These are phyloP conservation scores for Pleuronectes platessa DNA, from an alignment of 2,113 vertebrate species.

Conservation along the genomic window DNA sequence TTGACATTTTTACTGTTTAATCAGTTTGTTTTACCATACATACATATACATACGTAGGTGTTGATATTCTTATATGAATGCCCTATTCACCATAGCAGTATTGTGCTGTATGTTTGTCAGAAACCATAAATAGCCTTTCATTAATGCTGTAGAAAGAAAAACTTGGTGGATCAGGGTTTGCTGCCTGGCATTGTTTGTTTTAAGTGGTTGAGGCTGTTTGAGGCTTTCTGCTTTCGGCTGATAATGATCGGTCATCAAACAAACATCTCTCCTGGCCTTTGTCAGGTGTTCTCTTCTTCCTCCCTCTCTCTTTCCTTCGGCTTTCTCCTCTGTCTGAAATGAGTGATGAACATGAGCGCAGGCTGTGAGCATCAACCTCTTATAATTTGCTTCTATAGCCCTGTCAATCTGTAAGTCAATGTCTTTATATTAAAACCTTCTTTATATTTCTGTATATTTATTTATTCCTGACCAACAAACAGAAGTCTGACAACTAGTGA, in stretches of 20 bases:
- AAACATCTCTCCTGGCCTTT: constrained; percentile 41
- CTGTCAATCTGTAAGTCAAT: neutral
- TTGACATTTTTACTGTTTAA: too few species aligned
- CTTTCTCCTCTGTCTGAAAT: neutral
- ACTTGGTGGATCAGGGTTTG: constrained; percentile 19
- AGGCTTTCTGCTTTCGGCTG: constrained; percentile 35
- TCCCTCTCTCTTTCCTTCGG: neutral
- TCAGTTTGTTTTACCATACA: too few species aligned
- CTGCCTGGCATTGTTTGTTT: constrained; percentile 31
- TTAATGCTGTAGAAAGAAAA: constrained; percentile 20
- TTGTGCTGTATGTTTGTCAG: neutral
- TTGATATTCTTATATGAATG: neutral
- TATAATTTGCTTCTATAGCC: neutral
- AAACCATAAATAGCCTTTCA: constrained; percentile 4
- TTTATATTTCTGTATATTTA: neutral
- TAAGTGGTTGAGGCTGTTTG: constrained; percentile 26
- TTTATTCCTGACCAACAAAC: neutral
- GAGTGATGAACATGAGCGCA: neutral
- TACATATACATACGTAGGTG: too few species aligned
- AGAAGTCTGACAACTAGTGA: constrained; percentile 57
- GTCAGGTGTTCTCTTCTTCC: constrained; percentile 2
- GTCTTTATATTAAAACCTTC: neutral
- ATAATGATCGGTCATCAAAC: constrained; percentile 59
- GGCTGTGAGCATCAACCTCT: neutral
- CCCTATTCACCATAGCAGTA: neutral